Conservation (phyloP, 2,797 vertebrate species). For the Delichon dasypus region DNA sequence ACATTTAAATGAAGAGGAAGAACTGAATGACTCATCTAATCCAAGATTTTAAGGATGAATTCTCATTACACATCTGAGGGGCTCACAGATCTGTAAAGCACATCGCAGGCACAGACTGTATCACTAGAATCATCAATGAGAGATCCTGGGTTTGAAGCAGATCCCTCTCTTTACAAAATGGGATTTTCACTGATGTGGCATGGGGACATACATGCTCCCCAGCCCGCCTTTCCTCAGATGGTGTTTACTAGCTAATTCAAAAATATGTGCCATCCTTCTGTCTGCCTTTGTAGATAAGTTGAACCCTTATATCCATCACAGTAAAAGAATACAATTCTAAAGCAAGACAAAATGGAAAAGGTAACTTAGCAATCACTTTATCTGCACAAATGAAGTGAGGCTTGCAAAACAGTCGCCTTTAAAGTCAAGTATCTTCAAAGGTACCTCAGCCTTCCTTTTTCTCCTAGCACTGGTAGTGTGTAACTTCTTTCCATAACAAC, state of each 20-base stretch:
- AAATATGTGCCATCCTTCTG: neutral
- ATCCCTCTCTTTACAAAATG: neutral
- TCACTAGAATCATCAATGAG: fast-evolving
- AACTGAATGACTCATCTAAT: neutral
- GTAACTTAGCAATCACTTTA: neutral
- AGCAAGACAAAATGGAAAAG: neutral
- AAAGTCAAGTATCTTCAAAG: neutral
- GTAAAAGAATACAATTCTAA: neutral
- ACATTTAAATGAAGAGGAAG: neutral
- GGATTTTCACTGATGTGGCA: neutral
- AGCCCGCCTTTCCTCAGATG: neutral
- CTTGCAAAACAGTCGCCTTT: neutral
- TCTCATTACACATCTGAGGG: neutral
- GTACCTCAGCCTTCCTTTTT: neutral
- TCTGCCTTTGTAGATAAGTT: neutral
- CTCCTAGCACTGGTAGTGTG: neutral
- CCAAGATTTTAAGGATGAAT: neutral
- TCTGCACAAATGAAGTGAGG: neutral
- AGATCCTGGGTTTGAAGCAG: neutral
- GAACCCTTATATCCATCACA: neutral
- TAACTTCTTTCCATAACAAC: neutral
- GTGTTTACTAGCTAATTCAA: neutral
- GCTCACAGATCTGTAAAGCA: neutral
- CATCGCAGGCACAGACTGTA: neutral
- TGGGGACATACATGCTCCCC: neutral